Conservation (phyloP, 2,113 vertebrate species). For the Pseudopodoces humilis region DNA sequence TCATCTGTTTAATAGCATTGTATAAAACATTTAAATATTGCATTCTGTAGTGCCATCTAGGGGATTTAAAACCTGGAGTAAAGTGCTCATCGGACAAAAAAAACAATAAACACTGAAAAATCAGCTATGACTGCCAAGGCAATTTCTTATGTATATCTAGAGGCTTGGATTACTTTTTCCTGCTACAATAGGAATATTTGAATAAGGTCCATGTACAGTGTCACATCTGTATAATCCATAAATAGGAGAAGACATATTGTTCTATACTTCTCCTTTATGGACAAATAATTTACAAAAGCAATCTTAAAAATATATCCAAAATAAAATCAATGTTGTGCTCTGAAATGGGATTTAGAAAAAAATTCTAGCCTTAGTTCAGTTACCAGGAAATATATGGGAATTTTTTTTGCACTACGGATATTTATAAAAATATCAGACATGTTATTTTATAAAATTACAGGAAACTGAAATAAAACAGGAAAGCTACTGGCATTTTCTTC, state of each 20-base stretch:
- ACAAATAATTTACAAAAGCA: slow-evolving; percentile 55
- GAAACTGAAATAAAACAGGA: slow-evolving; percentile 2
- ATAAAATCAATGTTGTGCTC: slow-evolving; percentile 38
- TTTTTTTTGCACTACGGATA: not conserved
- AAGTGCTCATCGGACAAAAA: slow-evolving; percentile 19
- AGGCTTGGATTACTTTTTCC: slow-evolving; percentile 18
- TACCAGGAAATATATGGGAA: not conserved
- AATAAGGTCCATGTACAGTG: not conserved
- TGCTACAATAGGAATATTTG: slow-evolving; percentile 30
- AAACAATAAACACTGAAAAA: slow-evolving; percentile 15
- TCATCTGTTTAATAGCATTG: slow-evolving; percentile 43
- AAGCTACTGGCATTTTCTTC: not conserved
- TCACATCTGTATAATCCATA: not conserved
- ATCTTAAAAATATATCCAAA: slow-evolving; percentile 31
- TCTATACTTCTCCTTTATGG: slow-evolving; percentile 2
- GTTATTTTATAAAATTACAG: not conserved
- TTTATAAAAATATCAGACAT: not conserved
- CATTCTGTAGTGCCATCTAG: slow-evolving; percentile 83
- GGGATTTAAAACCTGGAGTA: slow-evolving; percentile 62
- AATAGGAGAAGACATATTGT: not conserved
- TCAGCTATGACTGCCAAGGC: not conserved
- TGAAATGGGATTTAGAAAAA: slow-evolving; percentile 21
- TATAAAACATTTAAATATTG: slow-evolving; percentile 63
- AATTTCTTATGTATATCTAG: slow-evolving; percentile 22
- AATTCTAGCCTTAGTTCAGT: not conserved